Base-by-base conservation (phyloP, 2,888 invertebrate genomes). In the Chirona hameri region DNA sequence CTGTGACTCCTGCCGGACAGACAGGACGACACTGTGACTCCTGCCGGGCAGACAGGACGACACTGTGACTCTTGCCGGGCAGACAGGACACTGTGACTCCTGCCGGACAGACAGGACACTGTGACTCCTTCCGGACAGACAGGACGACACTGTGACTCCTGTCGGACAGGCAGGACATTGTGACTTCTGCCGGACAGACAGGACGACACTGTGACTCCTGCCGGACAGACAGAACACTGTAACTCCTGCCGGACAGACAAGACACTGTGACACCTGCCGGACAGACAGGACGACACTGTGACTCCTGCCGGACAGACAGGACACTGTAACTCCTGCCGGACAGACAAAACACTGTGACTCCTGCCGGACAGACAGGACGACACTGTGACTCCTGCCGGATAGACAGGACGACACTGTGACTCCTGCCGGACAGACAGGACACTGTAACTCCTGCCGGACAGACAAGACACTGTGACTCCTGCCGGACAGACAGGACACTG, bases 321-420 rank as follows among this genome's bases (percentile, higher is more conserved):
- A 72, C 31, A 29, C 31, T 72, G 72, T 31, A 31, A 72, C 72
- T 72, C 72, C 72, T 72, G 27, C 31, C 15, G 31, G 29, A 7
- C 31, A 72, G n/a, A 52, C 60, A n/a, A n/a, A n/a, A 72, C 31
- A 29, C 31, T 72, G 72, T 31, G 72, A 72, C 72, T 72, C 72
- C 72, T 72, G 27, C 31, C 15, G 31, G 29, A 7, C 31, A 72
- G n/a, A 52, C 60, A n/a, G n/a, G n/a, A n/a, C 31, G 18, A 72
- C 31, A 29, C 31, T 72, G 72, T 31, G 72, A 72, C 72, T 72
- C 72, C 72, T 72, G 27, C 31, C 15, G 31, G 29, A 7, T 29
- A 72, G n/a, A 52, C 60, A n/a, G n/a, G n/a, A n/a, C 31, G 18
- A 72, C 31, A 29, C 31, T 72, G 72, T 31, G 72, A 72, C 72